Evolutionary conservation across 1,140 invertebrate genomes (phyloP), one percentile per base, ranked within the genome.

Genomic region (Rhizoglyphus robini): DNA sequence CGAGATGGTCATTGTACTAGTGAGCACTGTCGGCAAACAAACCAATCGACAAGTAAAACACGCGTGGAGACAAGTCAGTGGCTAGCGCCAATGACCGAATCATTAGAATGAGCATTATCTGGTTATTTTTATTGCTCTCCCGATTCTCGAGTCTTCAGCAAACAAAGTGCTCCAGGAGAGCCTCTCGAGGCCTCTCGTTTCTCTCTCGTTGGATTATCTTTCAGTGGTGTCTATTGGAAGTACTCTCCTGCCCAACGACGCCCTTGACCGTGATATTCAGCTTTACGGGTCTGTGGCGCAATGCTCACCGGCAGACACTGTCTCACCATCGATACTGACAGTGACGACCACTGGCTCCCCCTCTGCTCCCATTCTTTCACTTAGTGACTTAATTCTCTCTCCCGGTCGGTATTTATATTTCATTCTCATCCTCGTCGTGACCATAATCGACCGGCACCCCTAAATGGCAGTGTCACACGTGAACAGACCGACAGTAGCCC

Each of bases 401-500:
- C 23, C 18, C 36, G 36, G 36, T 41, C 18, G 8, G 36, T 41
- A 41, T 41, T 41, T 41, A 41, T 41, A 41, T 41, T 41, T 41
- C 36, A 41, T 41, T 41, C 36, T 41, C 36, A 41, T 11, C 36
- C 36, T 41, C 8, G 18, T 8, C 36, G 8, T 18, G 18, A 41
- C 18, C 36, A 41, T 41, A 41, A 18, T 8, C 8, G 36, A 41
- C 36, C 36, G 36, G 36, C 36, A 41, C 36, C 36, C 36, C 36
- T 54, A 54, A 54, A 54, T 54, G 51, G 51, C 51, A 54, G 23
- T 54, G 51, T 54, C 51, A 54, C 51, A 54, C 51, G 51, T 54
- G 51, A 54, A 54, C 20, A 20, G 36, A 41, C 51, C 51, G 20
- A 8, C 36, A 41, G 8, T 11, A 41, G 18, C 36, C 36, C 8